A percentile compares a stretch with the other conserved stretches of the same genome.
Evolutionary conservation across 2,113 vertebrate species (phyloP).

Genomic region (Micronycteris hirsuta): DNA sequence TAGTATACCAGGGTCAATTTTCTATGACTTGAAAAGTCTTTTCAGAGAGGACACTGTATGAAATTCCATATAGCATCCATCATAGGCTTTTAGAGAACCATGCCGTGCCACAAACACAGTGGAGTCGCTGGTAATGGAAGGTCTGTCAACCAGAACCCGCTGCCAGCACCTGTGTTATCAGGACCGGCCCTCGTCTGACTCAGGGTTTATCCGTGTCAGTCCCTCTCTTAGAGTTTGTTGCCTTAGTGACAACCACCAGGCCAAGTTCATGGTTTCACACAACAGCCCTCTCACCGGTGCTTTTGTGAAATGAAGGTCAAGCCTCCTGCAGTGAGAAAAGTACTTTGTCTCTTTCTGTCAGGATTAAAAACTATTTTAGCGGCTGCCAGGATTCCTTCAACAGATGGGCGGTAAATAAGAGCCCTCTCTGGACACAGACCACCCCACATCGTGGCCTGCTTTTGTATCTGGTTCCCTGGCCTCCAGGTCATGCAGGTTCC

Average conservation of each 20-base stretch:
- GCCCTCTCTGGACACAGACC: background rate
- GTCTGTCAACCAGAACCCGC: background rate
- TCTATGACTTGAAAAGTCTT: background rate
- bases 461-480: background rate
- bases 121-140: background rate
- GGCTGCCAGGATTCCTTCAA: background rate
- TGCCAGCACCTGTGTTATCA: background rate
- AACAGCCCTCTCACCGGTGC: background rate
- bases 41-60: background rate
- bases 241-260: background rate
- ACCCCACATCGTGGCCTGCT: background rate
- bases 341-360: background rate
- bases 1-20: background rate
- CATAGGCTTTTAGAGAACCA: background rate
- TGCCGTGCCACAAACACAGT: background rate
- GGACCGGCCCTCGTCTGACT: background rate
- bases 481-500: background rate
- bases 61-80: background rate
- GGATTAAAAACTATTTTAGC: background rate
- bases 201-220: background rate
- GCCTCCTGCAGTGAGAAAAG: background rate
- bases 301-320: background rate
- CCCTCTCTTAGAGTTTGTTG: background rate
- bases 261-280: background rate
- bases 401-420: background rate